Base-by-base conservation (phyloP, 2,888 invertebrate genomes). In the Apotomis betuletana region DNA sequence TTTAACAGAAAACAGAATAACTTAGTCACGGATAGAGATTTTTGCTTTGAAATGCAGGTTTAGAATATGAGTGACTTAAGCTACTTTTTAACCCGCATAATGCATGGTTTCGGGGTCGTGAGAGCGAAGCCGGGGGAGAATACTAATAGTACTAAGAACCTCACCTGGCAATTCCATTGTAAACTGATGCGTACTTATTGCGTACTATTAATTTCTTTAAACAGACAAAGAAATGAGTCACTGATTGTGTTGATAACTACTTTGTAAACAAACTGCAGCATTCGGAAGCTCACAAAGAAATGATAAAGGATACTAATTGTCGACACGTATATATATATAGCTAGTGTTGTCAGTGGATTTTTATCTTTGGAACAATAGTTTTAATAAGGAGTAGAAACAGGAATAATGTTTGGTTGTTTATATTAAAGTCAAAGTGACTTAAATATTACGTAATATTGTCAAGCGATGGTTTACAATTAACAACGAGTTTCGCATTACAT, bases 291-390 rank as follows among this genome's bases (percentile, higher is more conserved):
- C 54, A 64, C 15, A 41, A 41, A 64, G 52, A 64, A 64, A 64
- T 64, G 64, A 64, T 54, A 64, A 54, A 64, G 54, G 64, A 54
- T 49, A 27, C 51, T 51, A 51, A 62, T 63, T 52, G 63, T 52
- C n/a, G 3, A 5, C 38, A 58, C 38, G 0, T 51, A 27, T 41
- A 5, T 51, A 27, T 41, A 64, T 9, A 41, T 54, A 15, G 8
- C 13, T 44, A 15, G 41, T 44, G 54, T 15, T 44, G 44, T 27
- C 41, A 64, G 41, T 41, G 64, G 15, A 54, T 27, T 64, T 54
- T 64, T 64, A 64, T 54, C 64, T 15, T 54, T 13, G 8, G 54
- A 64, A 15, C 54, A 54, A 63, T 54, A 41, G 44, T 44, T 44
- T 54, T 52, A 15, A 64, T 44, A 54, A 54, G n/a, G n/a, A n/a